Evolutionary conservation across 2,113 vertebrate species (phyloP), one percentile per base, ranked within the genome.

Genomic region (Oceanites oceanicus): DNA sequence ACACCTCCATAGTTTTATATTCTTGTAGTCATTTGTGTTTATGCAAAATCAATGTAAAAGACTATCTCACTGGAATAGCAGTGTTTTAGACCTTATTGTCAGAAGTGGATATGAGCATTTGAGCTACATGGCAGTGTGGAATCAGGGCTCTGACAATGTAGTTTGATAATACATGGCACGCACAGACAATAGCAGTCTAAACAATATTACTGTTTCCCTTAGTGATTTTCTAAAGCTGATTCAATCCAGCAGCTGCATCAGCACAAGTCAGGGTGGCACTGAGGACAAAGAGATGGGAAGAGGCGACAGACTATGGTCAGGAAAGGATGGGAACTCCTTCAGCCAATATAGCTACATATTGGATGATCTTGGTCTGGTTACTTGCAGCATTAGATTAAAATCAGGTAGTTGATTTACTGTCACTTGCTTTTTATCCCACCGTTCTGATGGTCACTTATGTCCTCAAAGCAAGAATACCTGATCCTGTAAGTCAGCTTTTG

Each of bases 161-260:
- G 25, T 79, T 68, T 85, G 67, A 66, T 62, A 92, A 65, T 20
- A 93, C 36, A 56, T 3, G 17, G 76, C 63, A 76, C 1, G 16
- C 73, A 87, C 30, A 78, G 77, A 71, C 70, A 93, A 82, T 19
- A 59, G 76, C 55, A 84, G 19, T 58, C 55, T 67, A 77, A 96
- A 84, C 58, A 71, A 36, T 23, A 45, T 22, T 21, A 30, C 40
- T 84, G 47, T 21, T 76, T 82, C 66, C 53, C 27, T 86, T 4
- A n/a, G 65, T 56, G 73, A 84, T 72, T 78, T 96, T 85, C 76
- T 92, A 63, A 74, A 96, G 84, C 65, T 91, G 56, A 87, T 74
- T 95, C 56, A 91, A 70, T 27, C 32, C 68, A 72, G 17, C 4
- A 59, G 86, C 89, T 89, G 86, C 52, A 78, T 89, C 80, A 91